phyloP scores from a whole-genome alignment of 2,888 invertebrate genomes.

The Papilio elwesi region DNA sequence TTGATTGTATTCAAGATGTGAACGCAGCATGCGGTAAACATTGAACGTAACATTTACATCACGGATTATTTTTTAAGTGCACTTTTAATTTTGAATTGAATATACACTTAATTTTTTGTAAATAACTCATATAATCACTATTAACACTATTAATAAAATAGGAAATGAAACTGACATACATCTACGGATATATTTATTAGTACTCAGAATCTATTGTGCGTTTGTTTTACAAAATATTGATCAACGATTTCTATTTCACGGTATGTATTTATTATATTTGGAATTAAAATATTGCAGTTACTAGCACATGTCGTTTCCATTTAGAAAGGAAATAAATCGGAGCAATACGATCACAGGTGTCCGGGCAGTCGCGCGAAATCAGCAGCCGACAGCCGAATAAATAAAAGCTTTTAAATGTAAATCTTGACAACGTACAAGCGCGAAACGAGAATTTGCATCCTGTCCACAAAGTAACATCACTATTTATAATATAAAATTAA shows the following conservation, averaged over 20 bases:
- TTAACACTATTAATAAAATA: too few species aligned
- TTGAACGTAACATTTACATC: too few species aligned
- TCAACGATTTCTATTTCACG: slow-evolving; percentile 10
- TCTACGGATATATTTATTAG: too few species aligned
- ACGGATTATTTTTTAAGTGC: too few species aligned
- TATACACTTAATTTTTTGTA: too few species aligned
- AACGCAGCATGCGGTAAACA: too few species aligned
- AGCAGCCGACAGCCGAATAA: slow-evolving; percentile 47
- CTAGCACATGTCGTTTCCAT: slow-evolving; percentile 22
- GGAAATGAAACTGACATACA: too few species aligned
- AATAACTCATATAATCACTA: too few species aligned
- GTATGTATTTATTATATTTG: slow-evolving; percentile 12
- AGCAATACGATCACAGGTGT: slow-evolving; percentile 26
- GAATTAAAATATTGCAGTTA: slow-evolving; percentile 21
- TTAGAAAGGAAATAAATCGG: slow-evolving; percentile 19
- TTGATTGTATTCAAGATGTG: too few species aligned
- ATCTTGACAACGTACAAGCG: slow-evolving; percentile 49
- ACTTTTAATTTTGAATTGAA: too few species aligned
- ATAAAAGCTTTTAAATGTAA: slow-evolving; percentile 50
- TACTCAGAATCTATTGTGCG: too few species aligned
- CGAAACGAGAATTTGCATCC: slow-evolving; percentile 39
- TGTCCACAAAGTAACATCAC: slow-evolving; percentile 17
- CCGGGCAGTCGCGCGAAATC: slow-evolving; percentile 39
- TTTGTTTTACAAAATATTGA: not conserved
- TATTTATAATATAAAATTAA: not conserved